Evolutionary conservation across 2,888 invertebrate species (phyloP).

Genomic region (Caenorhabditis sp.): DNA sequence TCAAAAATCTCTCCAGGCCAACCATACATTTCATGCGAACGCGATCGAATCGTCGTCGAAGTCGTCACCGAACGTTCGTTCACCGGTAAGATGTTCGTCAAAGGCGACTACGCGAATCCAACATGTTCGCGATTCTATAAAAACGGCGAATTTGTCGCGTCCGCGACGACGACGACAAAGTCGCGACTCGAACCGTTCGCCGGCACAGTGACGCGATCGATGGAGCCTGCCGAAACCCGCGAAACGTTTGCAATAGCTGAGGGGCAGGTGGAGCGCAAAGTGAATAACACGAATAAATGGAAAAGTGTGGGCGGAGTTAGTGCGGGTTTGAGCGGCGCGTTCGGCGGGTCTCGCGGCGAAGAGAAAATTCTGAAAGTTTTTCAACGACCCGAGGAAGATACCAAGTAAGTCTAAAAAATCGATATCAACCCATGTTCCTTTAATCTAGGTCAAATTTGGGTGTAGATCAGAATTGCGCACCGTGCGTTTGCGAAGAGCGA

Average conservation of each 20-base stretch:
- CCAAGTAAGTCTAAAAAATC: not conserved
- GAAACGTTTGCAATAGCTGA: not conserved
- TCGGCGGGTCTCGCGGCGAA: slow-evolving; percentile 31
- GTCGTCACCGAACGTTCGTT: slow-evolving; percentile 60
- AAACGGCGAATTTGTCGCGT: slow-evolving; percentile 12
- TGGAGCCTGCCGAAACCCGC: slow-evolving; percentile 2
- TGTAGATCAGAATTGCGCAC: slow-evolving; percentile 16
- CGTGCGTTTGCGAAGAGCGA: slow-evolving; percentile 29
- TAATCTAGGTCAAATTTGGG: not conserved
- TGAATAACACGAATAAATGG: slow-evolving; percentile 11
- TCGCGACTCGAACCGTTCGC: slow-evolving; percentile 3
- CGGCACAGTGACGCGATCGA: slow-evolving; percentile 29
- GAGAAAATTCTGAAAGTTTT: slow-evolving; percentile 6
- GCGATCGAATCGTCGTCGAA: slow-evolving; percentile 59
- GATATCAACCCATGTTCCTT: not conserved
- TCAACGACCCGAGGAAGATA: slow-evolving; percentile 15
- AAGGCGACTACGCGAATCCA: slow-evolving; percentile 61
- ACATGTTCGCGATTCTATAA: slow-evolving; percentile 45
- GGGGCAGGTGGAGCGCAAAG: not conserved
- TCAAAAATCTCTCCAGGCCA: slow-evolving; percentile 14
- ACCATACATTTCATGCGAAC: slow-evolving; percentile 57
- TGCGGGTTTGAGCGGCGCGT: slow-evolving; percentile 11
- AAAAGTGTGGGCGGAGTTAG: slow-evolving; percentile 25
- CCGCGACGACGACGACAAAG: not conserved
- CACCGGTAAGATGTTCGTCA: slow-evolving; percentile 64